phyloP scores from a whole-genome alignment of 2,797 vertebrate genomes.

The Alcedo atthis region DNA sequence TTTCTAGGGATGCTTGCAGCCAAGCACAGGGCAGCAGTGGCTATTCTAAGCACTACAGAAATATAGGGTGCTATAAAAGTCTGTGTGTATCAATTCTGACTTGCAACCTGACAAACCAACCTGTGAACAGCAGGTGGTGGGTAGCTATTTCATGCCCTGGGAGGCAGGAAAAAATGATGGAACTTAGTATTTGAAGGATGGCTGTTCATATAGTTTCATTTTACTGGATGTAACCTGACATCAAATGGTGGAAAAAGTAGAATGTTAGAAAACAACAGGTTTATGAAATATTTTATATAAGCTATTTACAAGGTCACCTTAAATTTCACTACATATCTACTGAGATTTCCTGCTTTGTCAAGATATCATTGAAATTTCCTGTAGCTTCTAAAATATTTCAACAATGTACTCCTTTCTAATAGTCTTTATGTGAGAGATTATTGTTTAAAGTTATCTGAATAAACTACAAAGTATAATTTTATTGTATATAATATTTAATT shows the following conservation, averaged over 20 bases:
- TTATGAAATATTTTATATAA: conserved; percentile 59
- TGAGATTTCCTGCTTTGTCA: conserved; percentile 56
- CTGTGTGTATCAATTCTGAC: conserved; percentile 14
- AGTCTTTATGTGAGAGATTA: conserved; percentile 21
- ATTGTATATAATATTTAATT: conserved; percentile 56
- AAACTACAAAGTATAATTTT: conserved; percentile 61
- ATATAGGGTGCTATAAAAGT: conserved; percentile 2
- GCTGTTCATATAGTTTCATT: conserved; percentile 64
- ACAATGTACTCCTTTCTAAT: conserved; percentile 34
- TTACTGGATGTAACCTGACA: conserved; percentile 58
- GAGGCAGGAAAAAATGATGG: conserved; percentile 52
- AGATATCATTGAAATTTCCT: conserved; percentile 39
- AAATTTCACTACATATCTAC: conserved; percentile 55
- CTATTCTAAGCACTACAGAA: neutral
- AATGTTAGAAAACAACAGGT: conserved; percentile 49
- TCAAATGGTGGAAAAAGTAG: conserved; percentile 56
- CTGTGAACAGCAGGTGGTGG: conserved; percentile 25
- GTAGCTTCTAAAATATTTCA: conserved; percentile 44
- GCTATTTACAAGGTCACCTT: conserved; percentile 76
- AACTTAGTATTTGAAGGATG: conserved; percentile 67
- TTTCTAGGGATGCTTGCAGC: neutral
- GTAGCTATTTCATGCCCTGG: conserved; percentile 46
- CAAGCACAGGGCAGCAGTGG: neutral
- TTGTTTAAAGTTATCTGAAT: conserved; percentile 58
- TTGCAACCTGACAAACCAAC: conserved; percentile 46